Base-by-base conservation (phyloP, 2,888 invertebrate species). In the Mylabris sibirica region DNA sequence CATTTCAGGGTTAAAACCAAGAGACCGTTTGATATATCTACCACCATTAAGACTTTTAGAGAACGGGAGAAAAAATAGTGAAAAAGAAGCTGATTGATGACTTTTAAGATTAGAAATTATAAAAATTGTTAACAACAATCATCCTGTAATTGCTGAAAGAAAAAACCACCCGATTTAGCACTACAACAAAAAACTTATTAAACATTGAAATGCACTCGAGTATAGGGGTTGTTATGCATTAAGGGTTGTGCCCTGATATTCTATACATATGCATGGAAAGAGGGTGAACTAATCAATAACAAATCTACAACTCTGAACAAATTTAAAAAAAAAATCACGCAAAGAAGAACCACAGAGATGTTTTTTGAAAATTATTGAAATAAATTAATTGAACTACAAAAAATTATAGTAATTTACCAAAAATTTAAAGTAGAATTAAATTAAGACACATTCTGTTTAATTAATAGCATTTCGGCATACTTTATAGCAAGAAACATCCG, bases 1-100 rank as follows among this genome's bases (percentile, higher is more conserved):
- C 82, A 81, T 80, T 77, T 82, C 81, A 81, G 81, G 82, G 82
- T 81, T 81, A 81, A 70, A 72, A 61, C 68, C 67, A 65, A 62
- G 66, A 53, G 59, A 30, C 59, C 30, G 24, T 59, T 30, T 59
- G 11, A 30, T 20, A n/a, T 6, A 12, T 22, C 53, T 17, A 14
- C 62, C 8, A 62, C 35, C 26, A 57, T 66, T 62, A 38, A 30
- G 8, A 30, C 30, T 5, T 30, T n/a, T n/a, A n/a, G n/a, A n/a
- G n/a, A n/a, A n/a, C n/a, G n/a, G n/a, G n/a, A n/a, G n/a, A n/a
- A n/a, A n/a, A n/a, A n/a, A n/a, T n/a, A n/a, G n/a, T n/a, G n/a
- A n/a, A n/a, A n/a, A n/a, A n/a, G n/a, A n/a, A n/a, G n/a, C n/a
- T n/a, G n/a, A n/a, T n/a, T n/a, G n/a, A n/a, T n/a, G n/a, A n/a